Conservation (phyloP, 2,113 vertebrate species). For the Thermophis baileyi region DNA sequence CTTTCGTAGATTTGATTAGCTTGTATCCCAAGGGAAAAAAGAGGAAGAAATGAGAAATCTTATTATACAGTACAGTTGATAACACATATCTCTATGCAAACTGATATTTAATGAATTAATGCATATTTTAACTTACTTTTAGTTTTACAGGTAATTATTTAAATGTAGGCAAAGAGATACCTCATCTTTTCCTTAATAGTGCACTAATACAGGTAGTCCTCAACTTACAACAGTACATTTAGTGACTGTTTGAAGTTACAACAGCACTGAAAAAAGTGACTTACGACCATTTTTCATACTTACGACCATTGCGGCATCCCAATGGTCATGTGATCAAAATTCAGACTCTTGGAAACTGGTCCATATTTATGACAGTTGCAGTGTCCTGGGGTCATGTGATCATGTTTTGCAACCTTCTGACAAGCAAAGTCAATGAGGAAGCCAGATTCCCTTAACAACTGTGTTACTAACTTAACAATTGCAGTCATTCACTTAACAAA, state of each 20-base stretch:
- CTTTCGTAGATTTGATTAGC: slow-evolving; percentile 2
- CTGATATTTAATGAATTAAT: slow-evolving; percentile 55
- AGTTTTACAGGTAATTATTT: slow-evolving; percentile 60
- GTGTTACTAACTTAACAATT: too few relatives aligned
- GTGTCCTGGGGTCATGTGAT: too few relatives aligned
- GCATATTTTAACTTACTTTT: slow-evolving; percentile 59
- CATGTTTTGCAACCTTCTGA: too few relatives aligned
- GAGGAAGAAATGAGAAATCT: not conserved
- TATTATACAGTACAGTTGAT: slow-evolving; percentile 30
- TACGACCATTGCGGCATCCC: not conserved
- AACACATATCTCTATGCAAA: slow-evolving; percentile 36
- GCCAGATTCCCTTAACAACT: too few relatives aligned
- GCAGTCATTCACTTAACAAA: too few relatives aligned
- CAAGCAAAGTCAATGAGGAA: too few relatives aligned
- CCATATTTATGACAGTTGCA: too few relatives aligned
- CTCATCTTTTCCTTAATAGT: slow-evolving; percentile 12
- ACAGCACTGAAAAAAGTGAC: not conserved
- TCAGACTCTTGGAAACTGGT: not conserved
- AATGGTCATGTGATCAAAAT: not conserved
- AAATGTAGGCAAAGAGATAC: slow-evolving; percentile 50
- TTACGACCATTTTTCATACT: not conserved
- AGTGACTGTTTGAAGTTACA: not conserved
- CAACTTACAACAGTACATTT: not conserved
- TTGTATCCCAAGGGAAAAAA: slow-evolving; percentile 20
- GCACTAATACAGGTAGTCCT: not conserved